These are phyloP conservation scores for Pelecanoides urinatrix DNA, from an alignment of 2,113 vertebrate species.

Conservation along the genomic window DNA sequence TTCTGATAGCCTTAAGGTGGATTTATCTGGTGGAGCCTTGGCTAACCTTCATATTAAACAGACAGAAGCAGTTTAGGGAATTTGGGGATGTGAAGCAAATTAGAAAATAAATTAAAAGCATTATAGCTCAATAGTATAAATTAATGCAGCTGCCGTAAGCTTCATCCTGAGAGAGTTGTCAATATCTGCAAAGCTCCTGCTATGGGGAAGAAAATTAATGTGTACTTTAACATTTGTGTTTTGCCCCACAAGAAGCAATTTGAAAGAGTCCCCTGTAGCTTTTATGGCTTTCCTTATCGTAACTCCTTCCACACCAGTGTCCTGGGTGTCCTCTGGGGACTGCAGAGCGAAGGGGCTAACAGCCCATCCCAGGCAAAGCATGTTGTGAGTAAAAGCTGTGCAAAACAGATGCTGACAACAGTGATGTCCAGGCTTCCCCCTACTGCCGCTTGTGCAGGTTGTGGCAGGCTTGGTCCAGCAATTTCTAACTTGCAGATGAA, in stretches of 20 bases:
- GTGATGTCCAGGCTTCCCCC: neutral
- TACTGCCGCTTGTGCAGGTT: neutral
- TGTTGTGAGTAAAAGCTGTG: neutral
- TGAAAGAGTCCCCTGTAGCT: slow-evolving; percentile 34
- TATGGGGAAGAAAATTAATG: slow-evolving; percentile 51
- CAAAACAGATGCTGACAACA: neutral
- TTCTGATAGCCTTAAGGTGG: slow-evolving; percentile 72
- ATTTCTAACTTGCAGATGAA: neutral
- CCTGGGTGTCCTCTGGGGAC: neutral
- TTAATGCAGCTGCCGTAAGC: slow-evolving; percentile 60
- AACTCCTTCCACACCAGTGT: slow-evolving; percentile 41
- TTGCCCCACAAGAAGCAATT: slow-evolving; percentile 40
- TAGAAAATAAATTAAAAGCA: slow-evolving; percentile 72
- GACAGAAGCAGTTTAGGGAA: slow-evolving; percentile 63
- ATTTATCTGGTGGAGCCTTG: slow-evolving; percentile 64
- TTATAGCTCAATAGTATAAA: slow-evolving; percentile 68
- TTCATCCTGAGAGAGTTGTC: slow-evolving; percentile 67
- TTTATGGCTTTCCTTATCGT: slow-evolving; percentile 46
- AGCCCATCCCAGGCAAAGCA: neutral
- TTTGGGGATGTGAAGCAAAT: slow-evolving; percentile 68
- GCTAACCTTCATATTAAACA: slow-evolving; percentile 67
- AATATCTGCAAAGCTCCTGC: slow-evolving; percentile 58
- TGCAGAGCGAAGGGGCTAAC: neutral
- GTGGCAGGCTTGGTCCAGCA: neutral
- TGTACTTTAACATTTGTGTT: slow-evolving; percentile 40